phyloP scores from a whole-genome alignment of 2,113 vertebrate species.

The Chitala chitala region DNA sequence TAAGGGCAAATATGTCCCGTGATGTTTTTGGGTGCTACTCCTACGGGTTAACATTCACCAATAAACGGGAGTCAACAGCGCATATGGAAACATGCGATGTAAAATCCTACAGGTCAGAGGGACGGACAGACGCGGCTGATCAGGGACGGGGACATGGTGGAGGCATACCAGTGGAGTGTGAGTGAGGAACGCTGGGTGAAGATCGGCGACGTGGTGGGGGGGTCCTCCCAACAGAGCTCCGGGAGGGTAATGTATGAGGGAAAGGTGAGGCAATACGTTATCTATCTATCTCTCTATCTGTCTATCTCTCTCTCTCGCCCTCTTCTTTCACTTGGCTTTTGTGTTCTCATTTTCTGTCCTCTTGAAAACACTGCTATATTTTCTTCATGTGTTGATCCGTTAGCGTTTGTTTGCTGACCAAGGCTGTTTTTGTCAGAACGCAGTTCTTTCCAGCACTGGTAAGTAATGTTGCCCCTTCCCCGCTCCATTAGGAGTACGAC shows the following conservation, averaged over 20 bases:
- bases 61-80: no score
- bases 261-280: conserved; percentile 86
- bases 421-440: no score
- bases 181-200: conserved; percentile 83
- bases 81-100: no score
- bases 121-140: conserved; percentile 77
- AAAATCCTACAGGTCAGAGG: conserved; percentile 67
- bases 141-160: conserved; percentile 65
- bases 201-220: conserved; percentile 96
- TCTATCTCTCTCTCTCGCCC: no score
- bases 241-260: conserved; percentile 90
- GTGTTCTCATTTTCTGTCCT: not conserved
- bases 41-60: no score
- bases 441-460: no score
- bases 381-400: no score
- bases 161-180: conserved; percentile 75
- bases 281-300: no score
- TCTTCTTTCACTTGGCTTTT: no score
- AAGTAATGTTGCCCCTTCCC: not conserved
- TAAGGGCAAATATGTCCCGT: no score
- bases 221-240: conserved; percentile 84
- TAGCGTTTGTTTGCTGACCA: no score
- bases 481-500: conserved; percentile 80
- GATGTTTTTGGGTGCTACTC: no score
- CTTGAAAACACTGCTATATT: not conserved